These are phyloP conservation scores for Sminthurinus aureus DNA, from an alignment of 2,888 invertebrate genomes.

Conservation along the genomic window DNA sequence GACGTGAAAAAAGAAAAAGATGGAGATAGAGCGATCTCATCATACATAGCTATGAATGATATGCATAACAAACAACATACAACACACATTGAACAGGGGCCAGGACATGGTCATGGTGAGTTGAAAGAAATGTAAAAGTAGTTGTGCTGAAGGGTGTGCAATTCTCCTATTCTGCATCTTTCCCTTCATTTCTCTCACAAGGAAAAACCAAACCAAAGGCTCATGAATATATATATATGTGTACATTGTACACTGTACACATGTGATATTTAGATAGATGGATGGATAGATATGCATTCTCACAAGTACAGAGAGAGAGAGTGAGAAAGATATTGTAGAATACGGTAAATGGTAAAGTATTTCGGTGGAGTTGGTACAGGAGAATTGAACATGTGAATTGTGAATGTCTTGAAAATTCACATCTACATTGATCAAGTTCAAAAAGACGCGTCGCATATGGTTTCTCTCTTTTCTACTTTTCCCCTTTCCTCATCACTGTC, in stretches of 20 bases:
- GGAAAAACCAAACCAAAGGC: background rate
- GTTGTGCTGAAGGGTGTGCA: no score
- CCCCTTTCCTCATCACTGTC: slow-evolving; percentile 3
- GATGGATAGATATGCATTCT: background rate
- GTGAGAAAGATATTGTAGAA: background rate
- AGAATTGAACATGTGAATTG: slow-evolving; percentile 6
- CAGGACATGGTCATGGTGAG: background rate
- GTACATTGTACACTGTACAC: no score
- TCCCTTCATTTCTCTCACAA: background rate
- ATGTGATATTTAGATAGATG: no score
- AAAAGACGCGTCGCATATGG: slow-evolving; percentile 34
- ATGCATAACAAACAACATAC: no score
- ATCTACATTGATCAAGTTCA: slow-evolving; percentile 40
- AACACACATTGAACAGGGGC: background rate
- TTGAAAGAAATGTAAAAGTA: background rate
- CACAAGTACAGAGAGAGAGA: background rate
- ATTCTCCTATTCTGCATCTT: background rate
- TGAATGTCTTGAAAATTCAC: slow-evolving; percentile 34
- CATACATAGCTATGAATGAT: no score
- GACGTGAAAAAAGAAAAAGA: no score
- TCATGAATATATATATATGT: background rate
- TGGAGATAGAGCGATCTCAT: no score
- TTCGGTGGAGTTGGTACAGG: background rate
- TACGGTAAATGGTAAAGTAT: no score
- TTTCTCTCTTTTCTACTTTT: slow-evolving; percentile 20